Evolutionary conservation across 1,140 invertebrate species (phyloP).

Genomic region (Atta cephalotes): DNA sequence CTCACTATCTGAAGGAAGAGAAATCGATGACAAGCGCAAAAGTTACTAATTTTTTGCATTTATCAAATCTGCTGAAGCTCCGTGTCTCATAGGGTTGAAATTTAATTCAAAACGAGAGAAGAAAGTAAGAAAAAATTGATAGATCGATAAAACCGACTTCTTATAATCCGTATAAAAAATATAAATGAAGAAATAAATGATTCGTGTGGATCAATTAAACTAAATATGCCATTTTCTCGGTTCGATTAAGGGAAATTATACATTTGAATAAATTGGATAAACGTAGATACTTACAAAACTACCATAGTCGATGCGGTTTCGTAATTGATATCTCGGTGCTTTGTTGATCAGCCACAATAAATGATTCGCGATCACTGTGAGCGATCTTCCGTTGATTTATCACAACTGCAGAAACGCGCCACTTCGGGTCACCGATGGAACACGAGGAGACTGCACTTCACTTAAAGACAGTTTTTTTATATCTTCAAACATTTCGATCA

Average conservation of each 20-base stretch:
- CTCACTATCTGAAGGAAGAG: slow-evolving; percentile 67
- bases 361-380: slow-evolving; percentile 39
- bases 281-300: slow-evolving; percentile 81
- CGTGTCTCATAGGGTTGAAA: not conserved
- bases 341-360: slow-evolving; percentile 9
- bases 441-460: slow-evolving; percentile 48
- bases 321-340: slow-evolving; percentile 63
- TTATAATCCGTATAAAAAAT: not conserved
- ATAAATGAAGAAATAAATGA: not conserved
- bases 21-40: slow-evolving; percentile 75
- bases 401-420: slow-evolving; percentile 29
- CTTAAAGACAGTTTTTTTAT: not conserved
- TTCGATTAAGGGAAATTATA: not conserved
- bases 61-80: not conserved
- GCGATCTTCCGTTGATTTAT: slow-evolving; percentile 6
- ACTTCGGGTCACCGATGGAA: slow-evolving; percentile 18
- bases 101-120: not conserved
- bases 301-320: slow-evolving; percentile 83
- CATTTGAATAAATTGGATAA: not conserved
- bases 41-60: slow-evolving; percentile 19
- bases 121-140: not conserved
- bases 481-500: slow-evolving; percentile 27
- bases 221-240: not conserved
- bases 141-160: not conserved
- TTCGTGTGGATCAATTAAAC: not conserved